Conservation (phyloP, 2,888 invertebrate species). For the Nomada ruficornis region DNA sequence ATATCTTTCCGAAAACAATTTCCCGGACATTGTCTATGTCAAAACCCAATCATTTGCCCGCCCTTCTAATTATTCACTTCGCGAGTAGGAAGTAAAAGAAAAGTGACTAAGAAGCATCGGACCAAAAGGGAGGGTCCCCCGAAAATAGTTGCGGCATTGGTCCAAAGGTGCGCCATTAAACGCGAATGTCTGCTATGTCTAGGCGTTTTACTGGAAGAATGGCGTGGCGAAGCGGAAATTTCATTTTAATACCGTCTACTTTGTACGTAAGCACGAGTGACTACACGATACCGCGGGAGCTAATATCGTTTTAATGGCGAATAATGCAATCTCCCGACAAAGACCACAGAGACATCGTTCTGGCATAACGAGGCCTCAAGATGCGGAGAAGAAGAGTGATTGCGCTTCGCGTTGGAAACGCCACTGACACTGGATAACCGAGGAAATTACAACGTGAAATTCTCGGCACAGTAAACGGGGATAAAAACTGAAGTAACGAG, state of each 20-base stretch:
- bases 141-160: not conserved
- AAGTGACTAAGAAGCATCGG: too few species aligned
- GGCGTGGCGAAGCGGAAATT: slow-evolving; percentile 14
- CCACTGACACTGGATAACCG: slow-evolving; percentile 1
- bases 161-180: not conserved
- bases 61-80: too few species aligned
- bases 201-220: slow-evolving; percentile 9
- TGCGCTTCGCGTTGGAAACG: slow-evolving; percentile 8
- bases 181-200: not conserved
- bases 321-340: slow-evolving; percentile 61
- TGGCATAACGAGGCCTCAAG: slow-evolving; percentile 53
- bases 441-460: slow-evolving; percentile 5
- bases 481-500: not conserved
- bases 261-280: slow-evolving; percentile 17
- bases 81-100: too few species aligned
- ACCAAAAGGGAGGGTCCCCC: not conserved
- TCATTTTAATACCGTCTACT: slow-evolving; percentile 41
- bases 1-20: too few species aligned
- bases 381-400: slow-evolving; percentile 36
- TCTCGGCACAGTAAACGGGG: not conserved
- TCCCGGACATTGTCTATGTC: too few species aligned
- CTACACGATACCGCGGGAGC: slow-evolving; percentile 35
- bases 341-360: slow-evolving; percentile 60
- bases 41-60: too few species aligned
- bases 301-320: slow-evolving; percentile 68